phyloP scores from a whole-genome alignment of 2,888 invertebrate species.

The Nezara viridula region DNA sequence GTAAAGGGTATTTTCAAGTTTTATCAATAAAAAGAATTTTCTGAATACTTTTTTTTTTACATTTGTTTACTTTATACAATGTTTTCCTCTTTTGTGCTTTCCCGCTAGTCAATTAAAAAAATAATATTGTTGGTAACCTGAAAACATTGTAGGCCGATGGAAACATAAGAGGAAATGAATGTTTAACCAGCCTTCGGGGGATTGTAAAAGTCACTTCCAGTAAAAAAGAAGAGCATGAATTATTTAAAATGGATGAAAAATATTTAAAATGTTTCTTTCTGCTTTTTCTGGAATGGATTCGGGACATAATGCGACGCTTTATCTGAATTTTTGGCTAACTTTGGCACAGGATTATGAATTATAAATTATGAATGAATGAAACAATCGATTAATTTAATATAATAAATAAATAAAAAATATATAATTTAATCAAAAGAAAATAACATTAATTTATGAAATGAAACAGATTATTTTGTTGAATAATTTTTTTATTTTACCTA shows the following conservation, averaged over 20 bases:
- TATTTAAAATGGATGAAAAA: conserved; percentile 52
- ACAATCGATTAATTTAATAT: too few relatives aligned
- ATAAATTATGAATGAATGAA: too few relatives aligned
- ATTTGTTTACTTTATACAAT: neutral
- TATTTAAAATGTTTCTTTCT: conserved; percentile 52
- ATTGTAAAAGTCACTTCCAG: conserved; percentile 44
- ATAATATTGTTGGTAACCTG: neutral
- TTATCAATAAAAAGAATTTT: neutral
- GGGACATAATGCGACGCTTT: neutral
- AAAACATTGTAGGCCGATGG: conserved; percentile 31
- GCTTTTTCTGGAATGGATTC: conserved; percentile 9
- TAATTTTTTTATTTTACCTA: too few relatives aligned
- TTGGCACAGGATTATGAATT: neutral
- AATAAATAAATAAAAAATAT: too few relatives aligned
- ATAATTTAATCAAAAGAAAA: too few relatives aligned
- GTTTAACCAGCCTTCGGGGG: conserved; percentile 51
- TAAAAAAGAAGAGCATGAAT: conserved; percentile 43
- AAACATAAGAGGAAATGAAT: conserved; percentile 45
- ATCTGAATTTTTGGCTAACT: neutral
- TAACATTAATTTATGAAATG: too few relatives aligned
- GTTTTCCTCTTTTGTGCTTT: neutral
- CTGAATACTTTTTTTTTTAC: neutral
- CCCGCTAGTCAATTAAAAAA: conserved; percentile 31
- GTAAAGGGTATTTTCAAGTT: neutral
- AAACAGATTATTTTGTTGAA: too few relatives aligned